Evolutionary conservation across 2,797 vertebrate species (phyloP).

Genomic region (Peromyscus nudipes): DNA sequence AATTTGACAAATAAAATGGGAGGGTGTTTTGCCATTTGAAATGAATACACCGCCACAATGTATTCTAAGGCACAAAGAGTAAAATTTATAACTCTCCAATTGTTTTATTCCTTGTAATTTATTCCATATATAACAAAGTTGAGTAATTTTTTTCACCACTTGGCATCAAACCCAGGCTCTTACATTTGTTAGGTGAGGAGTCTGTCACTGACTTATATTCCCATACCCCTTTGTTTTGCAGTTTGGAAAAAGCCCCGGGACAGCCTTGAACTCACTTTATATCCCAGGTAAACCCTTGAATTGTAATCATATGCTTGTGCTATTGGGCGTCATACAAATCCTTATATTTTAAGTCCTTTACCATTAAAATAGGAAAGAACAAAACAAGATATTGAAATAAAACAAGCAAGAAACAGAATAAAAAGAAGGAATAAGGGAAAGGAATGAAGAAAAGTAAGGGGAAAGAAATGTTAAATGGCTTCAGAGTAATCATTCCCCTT

Average conservation of each 20-base stretch:
- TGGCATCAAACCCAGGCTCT: neutral
- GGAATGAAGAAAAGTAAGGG: neutral
- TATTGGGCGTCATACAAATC: neutral
- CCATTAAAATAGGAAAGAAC: neutral
- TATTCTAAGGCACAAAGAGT: slow-evolving; percentile 14
- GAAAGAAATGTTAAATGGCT: neutral
- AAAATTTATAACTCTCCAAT: neutral
- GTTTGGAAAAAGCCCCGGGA: neutral
- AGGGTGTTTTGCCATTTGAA: slow-evolving; percentile 24
- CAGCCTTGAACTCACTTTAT: neutral
- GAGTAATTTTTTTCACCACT: neutral
- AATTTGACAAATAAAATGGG: slow-evolving; percentile 51
- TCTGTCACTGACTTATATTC: neutral
- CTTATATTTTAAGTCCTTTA: slow-evolving; percentile 47
- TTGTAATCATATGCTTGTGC: neutral
- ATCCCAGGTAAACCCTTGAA: neutral
- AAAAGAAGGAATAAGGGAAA: too few species aligned
- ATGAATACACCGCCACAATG: neutral
- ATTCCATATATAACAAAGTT: slow-evolving; percentile 3
- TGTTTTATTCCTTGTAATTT: slow-evolving; percentile 58
- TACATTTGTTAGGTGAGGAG: neutral
- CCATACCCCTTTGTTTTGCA: neutral
- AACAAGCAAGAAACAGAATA: neutral
- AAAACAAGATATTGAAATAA: neutral
- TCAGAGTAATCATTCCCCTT: neutral